Base-by-base conservation (phyloP, 1,140 invertebrate genomes). In the Cotesia glomerata region DNA sequence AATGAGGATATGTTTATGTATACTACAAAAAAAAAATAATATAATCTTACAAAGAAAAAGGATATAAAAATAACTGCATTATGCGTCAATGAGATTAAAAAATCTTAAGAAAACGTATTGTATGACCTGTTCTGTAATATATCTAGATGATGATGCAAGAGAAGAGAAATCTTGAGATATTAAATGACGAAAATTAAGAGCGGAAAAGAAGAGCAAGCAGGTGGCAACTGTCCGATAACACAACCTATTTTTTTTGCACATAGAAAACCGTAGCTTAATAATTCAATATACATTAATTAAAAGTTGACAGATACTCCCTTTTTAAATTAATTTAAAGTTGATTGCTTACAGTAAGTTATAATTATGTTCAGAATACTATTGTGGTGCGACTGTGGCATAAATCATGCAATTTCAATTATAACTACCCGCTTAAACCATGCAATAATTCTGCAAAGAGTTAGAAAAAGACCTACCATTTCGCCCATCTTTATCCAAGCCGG, bases 101-200 rank as follows among this genome's bases (percentile, higher is more conserved):
- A 26, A 4, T 13, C 9, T 18, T 59, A 59, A 34, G 58, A 13
- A 59, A 59, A 34, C 13, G 18, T 13, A 59, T 32, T 59, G 26
- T 59, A 34, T 59, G 58, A 59, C 58, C 2, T 59, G 18, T 18
- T 59, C 58, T 59, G 58, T 4, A 63, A 63, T 63, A 45, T 9
- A 34, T 39, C 32, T 63, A 32, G 61, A 63, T 63, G 61, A 39
- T 63, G 61, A 63, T 63, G 61, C 61, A 63, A 63, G 0, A 63
- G 14, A 9, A 39, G 35, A 63, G 35, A 35, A 32, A 63, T 63
- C 35, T 39, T 34, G 35, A 36, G 61, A 36, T n/a, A 63, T 32
- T n/a, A 32, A 63, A 13, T 36, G 14, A 26, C 26, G 32, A 63
- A 63, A 63, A 63, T 63, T 36, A n/a, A 63, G 61, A 36, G 61